Conservation (phyloP, 2,888 invertebrate species). For the Epistrophella euchroma region DNA sequence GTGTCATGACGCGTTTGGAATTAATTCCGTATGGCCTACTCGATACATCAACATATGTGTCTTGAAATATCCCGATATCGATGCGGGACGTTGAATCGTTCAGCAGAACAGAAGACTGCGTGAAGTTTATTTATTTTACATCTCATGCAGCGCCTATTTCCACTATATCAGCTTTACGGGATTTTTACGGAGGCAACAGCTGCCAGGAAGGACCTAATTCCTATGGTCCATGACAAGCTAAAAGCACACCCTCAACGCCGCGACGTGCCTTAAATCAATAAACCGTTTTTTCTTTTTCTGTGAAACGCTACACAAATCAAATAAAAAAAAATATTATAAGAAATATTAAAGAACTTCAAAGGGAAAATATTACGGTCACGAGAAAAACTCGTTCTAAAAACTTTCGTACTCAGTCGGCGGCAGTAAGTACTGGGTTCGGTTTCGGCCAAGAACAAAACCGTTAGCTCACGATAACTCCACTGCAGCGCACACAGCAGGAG, state of each 20-base stretch:
- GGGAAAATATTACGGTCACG: conserved; percentile 17
- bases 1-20: conserved; percentile 72
- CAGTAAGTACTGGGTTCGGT: conserved; percentile 9
- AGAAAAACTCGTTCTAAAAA: conserved; percentile 38
- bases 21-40: conserved; percentile 55
- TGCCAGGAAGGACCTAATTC: conserved; percentile 61
- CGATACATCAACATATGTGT: conserved; percentile 63
- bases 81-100: conserved; percentile 37
- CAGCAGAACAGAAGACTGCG: neutral
- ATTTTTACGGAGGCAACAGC: conserved; percentile 46
- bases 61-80: conserved; percentile 46
- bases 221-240: conserved; percentile 50
- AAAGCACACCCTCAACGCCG: conserved; percentile 27
- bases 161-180: neutral
- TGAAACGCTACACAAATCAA: conserved; percentile 13
- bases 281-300: conserved; percentile 36
- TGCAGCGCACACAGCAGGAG: conserved; percentile 57
- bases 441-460: conserved; percentile 72
- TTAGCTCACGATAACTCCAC: conserved; percentile 48
- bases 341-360: conserved; percentile 17
- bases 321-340: neutral
- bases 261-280: conserved; percentile 66
- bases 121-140: conserved; percentile 23
- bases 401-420: conserved; percentile 35
- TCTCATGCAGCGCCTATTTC: conserved; percentile 18